Conservation (phyloP, 2,888 invertebrate species). For the Sarcophaga subvicina region DNA sequence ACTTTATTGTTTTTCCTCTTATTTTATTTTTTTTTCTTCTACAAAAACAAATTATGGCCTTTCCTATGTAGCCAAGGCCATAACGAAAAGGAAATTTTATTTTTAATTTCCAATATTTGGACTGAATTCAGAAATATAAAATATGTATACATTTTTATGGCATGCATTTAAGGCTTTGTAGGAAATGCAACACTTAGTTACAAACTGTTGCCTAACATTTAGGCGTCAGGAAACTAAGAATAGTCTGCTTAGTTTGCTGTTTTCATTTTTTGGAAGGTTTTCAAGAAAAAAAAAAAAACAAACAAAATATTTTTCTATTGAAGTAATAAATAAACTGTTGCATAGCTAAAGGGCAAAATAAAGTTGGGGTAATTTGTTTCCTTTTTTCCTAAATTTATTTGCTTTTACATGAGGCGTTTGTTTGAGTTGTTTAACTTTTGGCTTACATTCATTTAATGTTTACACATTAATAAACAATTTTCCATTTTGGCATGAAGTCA, state of each 20-base stretch:
- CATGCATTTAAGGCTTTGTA: not conserved
- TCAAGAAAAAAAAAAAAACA: constrained; percentile 14
- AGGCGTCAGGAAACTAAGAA: constrained; percentile 19
- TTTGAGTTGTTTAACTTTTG: not conserved
- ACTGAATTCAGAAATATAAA: not conserved
- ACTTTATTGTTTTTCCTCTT: no score
- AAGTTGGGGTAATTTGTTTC: not conserved
- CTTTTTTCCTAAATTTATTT: not conserved
- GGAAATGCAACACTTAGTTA: not conserved
- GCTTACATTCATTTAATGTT: not conserved
- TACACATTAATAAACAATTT: not conserved
- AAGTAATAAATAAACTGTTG: constrained; percentile 55
- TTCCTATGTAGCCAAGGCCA: no score
- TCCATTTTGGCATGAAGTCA: not conserved
- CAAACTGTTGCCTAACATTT: constrained; percentile 32
- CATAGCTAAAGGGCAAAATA: constrained; percentile 36
- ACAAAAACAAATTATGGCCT: no score
- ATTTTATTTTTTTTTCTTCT: no score
- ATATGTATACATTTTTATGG: not conserved
- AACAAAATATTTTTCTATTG: not conserved
- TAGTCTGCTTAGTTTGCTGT: not conserved
- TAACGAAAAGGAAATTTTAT: no score
- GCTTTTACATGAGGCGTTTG: not conserved
- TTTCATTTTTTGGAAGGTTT: constrained; percentile 14
- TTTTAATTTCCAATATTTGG: not conserved